Base-by-base conservation (phyloP, 2,797 vertebrate genomes). In the Novumbra hubbsi region DNA sequence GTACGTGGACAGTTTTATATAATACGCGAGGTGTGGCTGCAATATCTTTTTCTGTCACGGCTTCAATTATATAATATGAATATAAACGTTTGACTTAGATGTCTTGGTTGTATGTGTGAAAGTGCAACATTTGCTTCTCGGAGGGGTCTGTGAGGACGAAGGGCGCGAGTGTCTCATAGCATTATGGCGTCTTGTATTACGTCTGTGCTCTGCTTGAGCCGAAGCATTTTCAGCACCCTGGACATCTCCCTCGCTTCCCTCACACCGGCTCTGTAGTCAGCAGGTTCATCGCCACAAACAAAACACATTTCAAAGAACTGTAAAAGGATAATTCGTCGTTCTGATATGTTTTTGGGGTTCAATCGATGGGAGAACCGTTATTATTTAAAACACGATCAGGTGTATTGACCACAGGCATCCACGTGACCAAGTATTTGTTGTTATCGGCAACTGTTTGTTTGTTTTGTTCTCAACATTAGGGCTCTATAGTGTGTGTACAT, bases 171-270 rank as follows among this genome's bases (percentile, higher is more conserved):
- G 83, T 81, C n/a, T n/a, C 71, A 80, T n/a, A 24, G 21, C 74
- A 78, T 79, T 71, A 80, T 82, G 84, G 81, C 91, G 91, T 92
- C 90, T 91, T 78, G 60, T 19, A 75, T 88, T 83, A 92, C 89
- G 88, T 88, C 74, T 76, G 76, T 76, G 81, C 84, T 76, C 11
- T 21, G 84, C 81, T 82, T 73, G 60, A 19, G 75, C 73, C 74
- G 77, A 67, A 67, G 60, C 14, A 63, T 75, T 76, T 74, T 92
- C 90, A 94, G 92, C 32, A 93, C 92, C 86, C 81, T 73, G 87
- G 92, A 81, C 83, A 94, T 91, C 50, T 55, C 50, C n/a, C 50
- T n/a, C 50, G 3, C 50, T 55, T 52, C 49, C 19, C 50, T n/a
- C 50, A 3, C 55, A 2, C 55, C 24, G n/a, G 19, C 6, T 21